These are phyloP conservation scores for Phymanthus crucifer DNA, from an alignment of 92 coral and sea anemone species.

Conservation along the genomic window DNA sequence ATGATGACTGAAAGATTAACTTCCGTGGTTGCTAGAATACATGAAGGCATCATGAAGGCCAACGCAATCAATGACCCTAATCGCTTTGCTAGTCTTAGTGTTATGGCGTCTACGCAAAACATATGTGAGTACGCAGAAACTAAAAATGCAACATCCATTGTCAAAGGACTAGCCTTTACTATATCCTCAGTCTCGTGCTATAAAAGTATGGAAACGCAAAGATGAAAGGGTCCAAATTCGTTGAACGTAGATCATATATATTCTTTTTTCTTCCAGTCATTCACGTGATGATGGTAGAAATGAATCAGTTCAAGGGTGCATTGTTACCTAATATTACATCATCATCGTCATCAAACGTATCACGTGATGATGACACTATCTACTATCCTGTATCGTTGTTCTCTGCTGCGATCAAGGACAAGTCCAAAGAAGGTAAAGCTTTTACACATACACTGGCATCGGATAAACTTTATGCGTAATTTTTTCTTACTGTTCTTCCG, in stretches of 20 bases:
- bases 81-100: conserved; percentile 50
- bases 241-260: neutral
- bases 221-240: too few species aligned
- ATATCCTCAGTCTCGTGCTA: too few species aligned
- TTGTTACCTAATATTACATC: conserved; percentile 26
- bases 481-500: too few species aligned
- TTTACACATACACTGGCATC: too few species aligned
- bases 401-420: conserved; percentile 24
- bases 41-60: conserved; percentile 61
- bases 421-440: conserved; percentile 31
- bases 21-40: conserved; percentile 48
- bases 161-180: too few species aligned
- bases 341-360: conserved; percentile 4
- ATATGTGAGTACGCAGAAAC: conserved; percentile 53
- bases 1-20: conserved; percentile 44
- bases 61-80: conserved; percentile 70
- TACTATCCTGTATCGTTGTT: conserved; percentile 32
- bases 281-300: conserved; percentile 65
- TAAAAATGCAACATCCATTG: neutral
- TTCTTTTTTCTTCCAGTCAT: conserved; percentile 35
- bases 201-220: too few species aligned
- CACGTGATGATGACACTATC: conserved; percentile 26
- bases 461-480: too few species aligned
- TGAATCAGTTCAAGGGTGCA: conserved; percentile 67
- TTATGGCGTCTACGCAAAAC: conserved; percentile 37